A percentile compares a stretch with the other conserved stretches of the same genome.
Evolutionary conservation across 92 coral and sea anemone species (phyloP).

Genomic region (Umimayanthus chanpuru): DNA sequence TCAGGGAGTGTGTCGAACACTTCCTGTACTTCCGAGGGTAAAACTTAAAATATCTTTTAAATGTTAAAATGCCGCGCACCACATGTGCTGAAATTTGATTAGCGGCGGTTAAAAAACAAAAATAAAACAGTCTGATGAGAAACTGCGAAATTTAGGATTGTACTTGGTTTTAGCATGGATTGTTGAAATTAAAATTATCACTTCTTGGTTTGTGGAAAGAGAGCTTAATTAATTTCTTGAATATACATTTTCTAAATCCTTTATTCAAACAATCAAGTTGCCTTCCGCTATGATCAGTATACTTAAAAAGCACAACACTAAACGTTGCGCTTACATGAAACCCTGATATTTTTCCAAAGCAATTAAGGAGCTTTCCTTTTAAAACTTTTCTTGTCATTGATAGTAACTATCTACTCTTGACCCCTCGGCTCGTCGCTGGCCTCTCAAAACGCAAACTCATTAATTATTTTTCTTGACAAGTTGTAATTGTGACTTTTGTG

Average conservation of each 20-base stretch:
- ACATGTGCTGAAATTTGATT: constrained; percentile 4
- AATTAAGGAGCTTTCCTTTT: neutral
- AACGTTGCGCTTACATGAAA: neutral
- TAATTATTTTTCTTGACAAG: constrained; percentile 28
- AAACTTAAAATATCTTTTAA: constrained; percentile 26
- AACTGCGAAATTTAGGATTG: constrained; percentile 2
- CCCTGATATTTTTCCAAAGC: neutral
- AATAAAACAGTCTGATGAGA: neutral
- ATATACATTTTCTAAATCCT: constrained; percentile 28
- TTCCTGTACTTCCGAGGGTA: constrained; percentile 39
- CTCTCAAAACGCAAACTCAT: neutral
- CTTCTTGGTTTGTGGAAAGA: constrained; percentile 19
- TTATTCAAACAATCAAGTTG: constrained; percentile 37
- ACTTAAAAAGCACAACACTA: neutral
- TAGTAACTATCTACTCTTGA: constrained; percentile 18
- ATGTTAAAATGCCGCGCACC: constrained; percentile 12
- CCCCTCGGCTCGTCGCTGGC: neutral
- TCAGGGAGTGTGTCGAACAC: constrained; percentile 44
- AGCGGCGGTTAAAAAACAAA: neutral
- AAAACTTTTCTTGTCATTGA: constrained; percentile 20
- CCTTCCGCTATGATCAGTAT: constrained; percentile 23
- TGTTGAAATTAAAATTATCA: neutral
- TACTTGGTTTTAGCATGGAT: constrained; percentile 3
- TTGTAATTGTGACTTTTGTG: neutral
- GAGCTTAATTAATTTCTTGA: constrained; percentile 37